Percentiles rank a stretch among this genome's conserved stretches.
These are phyloP conservation scores for Drosophila basisetae DNA, from an alignment of 2,888 invertebrate species.

Conservation along the genomic window DNA sequence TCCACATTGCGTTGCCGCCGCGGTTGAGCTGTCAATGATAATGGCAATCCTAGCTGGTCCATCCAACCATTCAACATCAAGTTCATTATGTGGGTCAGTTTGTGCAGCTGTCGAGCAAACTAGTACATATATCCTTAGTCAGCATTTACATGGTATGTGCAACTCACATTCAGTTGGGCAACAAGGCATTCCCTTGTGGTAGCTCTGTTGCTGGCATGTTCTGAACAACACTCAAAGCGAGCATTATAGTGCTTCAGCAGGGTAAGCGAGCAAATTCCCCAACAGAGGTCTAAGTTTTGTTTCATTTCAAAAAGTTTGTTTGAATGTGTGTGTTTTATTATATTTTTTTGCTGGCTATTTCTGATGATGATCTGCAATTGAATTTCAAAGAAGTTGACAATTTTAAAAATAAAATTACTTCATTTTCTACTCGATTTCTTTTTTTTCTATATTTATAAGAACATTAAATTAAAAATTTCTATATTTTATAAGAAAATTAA, in stretches of 20 bases:
- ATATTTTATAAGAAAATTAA: neutral
- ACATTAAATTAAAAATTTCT: no score
- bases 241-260: slow-evolving; percentile 14
- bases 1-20: slow-evolving; percentile 28
- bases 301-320: neutral
- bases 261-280: slow-evolving; percentile 3
- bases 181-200: slow-evolving; percentile 33
- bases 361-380: neutral
- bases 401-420: neutral
- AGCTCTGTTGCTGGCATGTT: slow-evolving; percentile 29
- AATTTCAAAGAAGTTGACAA: neutral
- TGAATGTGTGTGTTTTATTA: neutral
- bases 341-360: neutral
- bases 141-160: slow-evolving; percentile 15
- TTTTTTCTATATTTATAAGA: no score
- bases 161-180: slow-evolving; percentile 35
- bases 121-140: neutral
- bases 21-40: slow-evolving; percentile 37
- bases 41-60: slow-evolving; percentile 18
- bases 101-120: slow-evolving; percentile 62
- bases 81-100: slow-evolving; percentile 68
- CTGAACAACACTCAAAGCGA: slow-evolving; percentile 22
- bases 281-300: neutral
- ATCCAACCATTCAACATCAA: slow-evolving; percentile 9
- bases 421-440: no score